Conservation (phyloP, 2,797 vertebrate genomes). For the Melanotaenia maccullochi region DNA sequence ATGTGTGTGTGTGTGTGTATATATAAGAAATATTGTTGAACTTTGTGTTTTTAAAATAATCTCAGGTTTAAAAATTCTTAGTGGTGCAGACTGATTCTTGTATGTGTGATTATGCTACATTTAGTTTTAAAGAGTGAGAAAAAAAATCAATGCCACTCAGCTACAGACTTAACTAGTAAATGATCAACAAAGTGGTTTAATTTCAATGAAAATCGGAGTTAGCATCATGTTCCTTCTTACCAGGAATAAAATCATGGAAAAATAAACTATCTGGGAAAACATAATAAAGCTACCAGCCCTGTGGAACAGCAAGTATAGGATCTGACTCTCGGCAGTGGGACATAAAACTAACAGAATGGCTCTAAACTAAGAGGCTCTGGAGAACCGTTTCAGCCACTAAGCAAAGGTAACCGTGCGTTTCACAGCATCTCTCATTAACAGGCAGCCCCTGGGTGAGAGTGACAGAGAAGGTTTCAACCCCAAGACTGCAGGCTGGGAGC, state of each 20-base stretch:
- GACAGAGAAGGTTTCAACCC: conserved; percentile 74
- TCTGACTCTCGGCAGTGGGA: conserved; percentile 60
- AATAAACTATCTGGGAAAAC: conserved; percentile 55
- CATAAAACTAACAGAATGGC: conserved; percentile 65
- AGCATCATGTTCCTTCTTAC: conserved; percentile 36
- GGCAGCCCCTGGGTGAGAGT: conserved; percentile 74
- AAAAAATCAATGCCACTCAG: conserved; percentile 14
- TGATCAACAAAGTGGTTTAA: conserved; percentile 38
- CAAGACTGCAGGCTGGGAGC: conserved; percentile 62
- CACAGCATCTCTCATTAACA: conserved; percentile 82
- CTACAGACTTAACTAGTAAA: conserved; percentile 32
- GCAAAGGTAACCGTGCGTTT: conserved; percentile 76
- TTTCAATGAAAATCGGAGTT: conserved; percentile 44
- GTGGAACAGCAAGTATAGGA: conserved; percentile 51
- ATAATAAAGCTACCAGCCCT: conserved; percentile 62
- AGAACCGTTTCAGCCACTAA: conserved; percentile 65
- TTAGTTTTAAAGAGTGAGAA: conserved; percentile 9
- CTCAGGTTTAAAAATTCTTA: conserved; percentile 20
- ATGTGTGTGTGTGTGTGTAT: too few relatives aligned
- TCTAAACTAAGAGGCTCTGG: conserved; percentile 65
- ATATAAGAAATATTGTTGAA: conserved; percentile 12
- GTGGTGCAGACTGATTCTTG: background rate
- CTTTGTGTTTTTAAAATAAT: background rate
- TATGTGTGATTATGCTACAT: conserved; percentile 7
- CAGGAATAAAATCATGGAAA: conserved; percentile 46